Base-by-base conservation (phyloP, 2,888 invertebrate species). In the Cinara cedri region DNA sequence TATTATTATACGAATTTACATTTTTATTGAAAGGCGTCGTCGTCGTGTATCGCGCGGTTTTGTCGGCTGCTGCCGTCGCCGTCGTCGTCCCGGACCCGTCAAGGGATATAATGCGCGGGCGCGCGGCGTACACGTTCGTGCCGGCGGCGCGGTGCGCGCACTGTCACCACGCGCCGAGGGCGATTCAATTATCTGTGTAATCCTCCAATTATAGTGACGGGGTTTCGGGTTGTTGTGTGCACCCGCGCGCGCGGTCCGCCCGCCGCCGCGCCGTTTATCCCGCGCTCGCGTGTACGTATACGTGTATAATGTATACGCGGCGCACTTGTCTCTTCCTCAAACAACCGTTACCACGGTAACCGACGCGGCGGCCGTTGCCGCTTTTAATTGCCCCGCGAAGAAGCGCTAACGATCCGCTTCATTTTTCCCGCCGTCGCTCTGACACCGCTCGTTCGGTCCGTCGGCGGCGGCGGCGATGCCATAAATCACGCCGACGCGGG, bases 141-240 rank as follows among this genome's bases (percentile, higher is more conserved):
- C 63, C 49, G 11, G n/a, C n/a, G n/a, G n/a, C n/a, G n/a, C n/a
- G n/a, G n/a, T n/a, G 42, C 78, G 42, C 54, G 63, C 81, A 74
- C 81, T 82, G 81, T 82, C 72, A 46, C 51, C 72, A 55, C 80
- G 72, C 81, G 57, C 72, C 72, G 55, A 72, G 72, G 81, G 78
- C 62, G 62, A 83, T 83, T 83, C 83, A 83, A 84, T 84, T 84
- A 84, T 84, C 84, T 83, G 82, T 82, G 83, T 84, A 84, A 84
- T 83, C 84, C 83, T 82, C 82, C 83, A 83, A 83, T 83, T 83
- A 83, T 82, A 82, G 81, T 72, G 70, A 75, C 70, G 75, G 80
- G 72, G 81, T 78, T 78, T 80, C 80, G 81, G 78, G 71, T 55
- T 72, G 66, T 80, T 66, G 34, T 66, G 34, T 46, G 14, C 34